These are phyloP conservation scores for Nysson spinosus DNA, from an alignment of 2,888 invertebrate species.

Conservation along the genomic window DNA sequence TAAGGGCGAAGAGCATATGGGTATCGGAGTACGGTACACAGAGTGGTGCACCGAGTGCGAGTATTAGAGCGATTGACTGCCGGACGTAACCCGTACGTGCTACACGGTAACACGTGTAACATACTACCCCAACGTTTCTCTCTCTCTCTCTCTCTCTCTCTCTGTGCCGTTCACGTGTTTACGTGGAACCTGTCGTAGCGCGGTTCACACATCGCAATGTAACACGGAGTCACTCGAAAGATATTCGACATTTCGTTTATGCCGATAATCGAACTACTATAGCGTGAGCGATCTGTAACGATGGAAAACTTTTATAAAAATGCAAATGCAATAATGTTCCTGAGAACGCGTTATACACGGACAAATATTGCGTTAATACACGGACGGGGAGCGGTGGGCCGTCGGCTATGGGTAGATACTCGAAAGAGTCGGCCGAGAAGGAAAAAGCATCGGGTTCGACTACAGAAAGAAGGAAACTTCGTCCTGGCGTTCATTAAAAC, in stretches of 20 bases:
- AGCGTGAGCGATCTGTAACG: slow-evolving; percentile 77
- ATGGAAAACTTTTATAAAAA: slow-evolving; percentile 77
- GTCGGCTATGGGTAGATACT: slow-evolving; percentile 55
- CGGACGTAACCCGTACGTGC: slow-evolving; percentile 77
- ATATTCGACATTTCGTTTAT: no score
- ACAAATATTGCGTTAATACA: slow-evolving; percentile 76
- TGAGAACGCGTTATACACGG: slow-evolving; percentile 72
- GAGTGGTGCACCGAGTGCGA: slow-evolving; percentile 67
- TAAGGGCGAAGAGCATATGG: neutral
- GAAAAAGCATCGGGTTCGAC: slow-evolving; percentile 19
- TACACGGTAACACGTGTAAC: slow-evolving; percentile 76
- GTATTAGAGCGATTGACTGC: slow-evolving; percentile 77
- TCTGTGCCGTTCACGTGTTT: slow-evolving; percentile 66
- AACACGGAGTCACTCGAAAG: no score
- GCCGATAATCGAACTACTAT: no score
- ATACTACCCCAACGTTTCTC: slow-evolving; percentile 76
- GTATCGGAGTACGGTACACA: slow-evolving; percentile 46
- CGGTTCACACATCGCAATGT: slow-evolving; percentile 29
- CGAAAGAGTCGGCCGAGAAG: slow-evolving; percentile 24
- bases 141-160: slow-evolving; percentile 37
- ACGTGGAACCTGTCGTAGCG: slow-evolving; percentile 63
- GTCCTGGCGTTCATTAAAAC: slow-evolving; percentile 70
- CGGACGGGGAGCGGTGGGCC: slow-evolving; percentile 65
- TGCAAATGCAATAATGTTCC: slow-evolving; percentile 76
- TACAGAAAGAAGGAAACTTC: slow-evolving; percentile 45